These are phyloP conservation scores for Emydura subglobosa DNA, from an alignment of 2,113 vertebrate genomes.

Conservation along the genomic window DNA sequence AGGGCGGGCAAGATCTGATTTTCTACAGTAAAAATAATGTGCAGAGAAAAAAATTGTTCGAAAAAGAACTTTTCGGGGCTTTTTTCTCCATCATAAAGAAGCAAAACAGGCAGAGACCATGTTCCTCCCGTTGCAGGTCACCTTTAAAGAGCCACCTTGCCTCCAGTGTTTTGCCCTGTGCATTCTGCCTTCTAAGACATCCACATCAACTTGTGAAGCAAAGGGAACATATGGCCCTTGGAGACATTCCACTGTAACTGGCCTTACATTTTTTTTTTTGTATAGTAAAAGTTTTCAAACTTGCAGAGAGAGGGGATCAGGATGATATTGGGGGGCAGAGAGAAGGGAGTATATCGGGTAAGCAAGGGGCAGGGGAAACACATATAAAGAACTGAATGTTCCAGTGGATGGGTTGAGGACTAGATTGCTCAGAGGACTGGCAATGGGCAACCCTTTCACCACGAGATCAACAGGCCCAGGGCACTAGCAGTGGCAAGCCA, in stretches of 20 bases:
- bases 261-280: background rate
- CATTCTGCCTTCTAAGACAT: background rate
- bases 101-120: background rate
- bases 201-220: background rate
- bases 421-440: background rate
- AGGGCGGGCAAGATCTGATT: background rate
- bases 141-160: background rate
- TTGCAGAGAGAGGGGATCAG: background rate
- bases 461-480: background rate
- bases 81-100: background rate
- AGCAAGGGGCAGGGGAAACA: background rate
- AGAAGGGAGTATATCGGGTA: background rate
- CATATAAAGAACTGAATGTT: background rate
- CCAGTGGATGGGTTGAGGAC: background rate
- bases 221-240: background rate
- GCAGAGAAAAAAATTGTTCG: background rate
- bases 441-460: background rate
- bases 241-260: background rate
- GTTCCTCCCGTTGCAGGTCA: background rate
- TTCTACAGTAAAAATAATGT: background rate
- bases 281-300: background rate
- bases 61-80: background rate
- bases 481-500: background rate
- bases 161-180: background rate
- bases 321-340: background rate